These are phyloP conservation scores for Holothuria scabra DNA, from an alignment of 53 echinoderm and acorn worm genomes.

Conservation along the genomic window DNA sequence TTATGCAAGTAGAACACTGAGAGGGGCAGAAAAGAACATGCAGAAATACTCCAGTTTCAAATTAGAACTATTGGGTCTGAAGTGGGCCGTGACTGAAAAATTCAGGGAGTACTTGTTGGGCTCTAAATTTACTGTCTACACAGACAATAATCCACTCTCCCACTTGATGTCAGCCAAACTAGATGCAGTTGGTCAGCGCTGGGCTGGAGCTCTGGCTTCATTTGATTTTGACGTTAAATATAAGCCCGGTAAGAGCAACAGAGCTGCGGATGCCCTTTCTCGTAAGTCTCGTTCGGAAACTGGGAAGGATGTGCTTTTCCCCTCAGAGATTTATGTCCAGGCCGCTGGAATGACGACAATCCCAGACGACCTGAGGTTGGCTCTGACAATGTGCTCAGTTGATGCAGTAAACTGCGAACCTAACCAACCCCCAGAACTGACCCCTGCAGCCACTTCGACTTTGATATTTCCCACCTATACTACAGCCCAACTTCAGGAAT, in stretches of 20 bases:
- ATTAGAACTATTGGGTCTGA: constrained; percentile 36
- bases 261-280: constrained; percentile 45
- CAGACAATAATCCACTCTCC: constrained; percentile 42
- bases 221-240: constrained; percentile 54
- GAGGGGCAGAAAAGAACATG: constrained; percentile 59
- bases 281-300: background rate
- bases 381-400: too few species aligned
- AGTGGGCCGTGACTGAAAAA: constrained; percentile 39
- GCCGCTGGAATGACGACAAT: constrained; percentile 11
- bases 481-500: constrained; percentile 13
- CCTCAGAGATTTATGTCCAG: background rate
- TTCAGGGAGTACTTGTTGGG: constrained; percentile 29
- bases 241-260: constrained; percentile 35
- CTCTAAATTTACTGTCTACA: constrained; percentile 1
- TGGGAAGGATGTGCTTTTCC: background rate
- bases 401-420: background rate
- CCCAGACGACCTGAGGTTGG: background rate
- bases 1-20: constrained; percentile 46
- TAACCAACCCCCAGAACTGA: too few species aligned
- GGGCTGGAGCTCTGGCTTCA: constrained; percentile 38
- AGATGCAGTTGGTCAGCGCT: constrained; percentile 41
- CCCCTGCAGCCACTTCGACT: background rate
- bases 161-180: constrained; percentile 54
- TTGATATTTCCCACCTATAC: constrained; percentile 45
- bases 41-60: constrained; percentile 55